Evolutionary conservation across 2,113 vertebrate species (phyloP).

Genomic region (Gadus macrocephalus): DNA sequence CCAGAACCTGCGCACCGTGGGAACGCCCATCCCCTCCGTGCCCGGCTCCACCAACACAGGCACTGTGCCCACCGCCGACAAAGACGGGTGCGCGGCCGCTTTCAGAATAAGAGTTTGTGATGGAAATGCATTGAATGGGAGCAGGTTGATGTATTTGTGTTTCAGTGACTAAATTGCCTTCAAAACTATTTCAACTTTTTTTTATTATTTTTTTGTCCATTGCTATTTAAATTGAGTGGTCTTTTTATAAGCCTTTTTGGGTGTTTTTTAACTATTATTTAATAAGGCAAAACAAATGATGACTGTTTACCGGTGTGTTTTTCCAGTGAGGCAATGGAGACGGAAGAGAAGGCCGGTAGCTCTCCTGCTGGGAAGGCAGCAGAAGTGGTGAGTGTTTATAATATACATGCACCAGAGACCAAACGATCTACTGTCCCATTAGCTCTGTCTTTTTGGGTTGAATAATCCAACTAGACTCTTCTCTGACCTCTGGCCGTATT

Average conservation of each 20-base stretch:
- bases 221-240: too few species aligned
- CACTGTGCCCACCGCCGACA: constrained; percentile 84
- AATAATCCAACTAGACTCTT: not conserved
- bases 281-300: not conserved
- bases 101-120: not conserved
- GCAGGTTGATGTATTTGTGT: too few species aligned
- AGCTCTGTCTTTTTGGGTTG: not conserved
- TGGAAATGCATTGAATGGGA: not conserved
- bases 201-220: too few species aligned
- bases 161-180: too few species aligned
- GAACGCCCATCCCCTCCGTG: constrained; percentile 90
- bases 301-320: not conserved
- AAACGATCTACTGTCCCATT: not conserved
- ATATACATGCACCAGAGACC: not conserved
- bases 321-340: constrained; percentile 94
- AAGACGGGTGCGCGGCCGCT: constrained; percentile 81
- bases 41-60: constrained; percentile 96
- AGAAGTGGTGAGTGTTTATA: constrained; percentile 73
- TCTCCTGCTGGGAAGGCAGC: constrained; percentile 76
- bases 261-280: not conserved
- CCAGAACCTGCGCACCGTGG: constrained; percentile 91
- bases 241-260: too few species aligned
- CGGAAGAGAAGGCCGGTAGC: constrained; percentile 86
- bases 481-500: constrained; percentile 35
- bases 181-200: too few species aligned